Evolutionary conservation across 2,888 invertebrate genomes (phyloP).

Genomic region (Phytoseiulus persimilis): DNA sequence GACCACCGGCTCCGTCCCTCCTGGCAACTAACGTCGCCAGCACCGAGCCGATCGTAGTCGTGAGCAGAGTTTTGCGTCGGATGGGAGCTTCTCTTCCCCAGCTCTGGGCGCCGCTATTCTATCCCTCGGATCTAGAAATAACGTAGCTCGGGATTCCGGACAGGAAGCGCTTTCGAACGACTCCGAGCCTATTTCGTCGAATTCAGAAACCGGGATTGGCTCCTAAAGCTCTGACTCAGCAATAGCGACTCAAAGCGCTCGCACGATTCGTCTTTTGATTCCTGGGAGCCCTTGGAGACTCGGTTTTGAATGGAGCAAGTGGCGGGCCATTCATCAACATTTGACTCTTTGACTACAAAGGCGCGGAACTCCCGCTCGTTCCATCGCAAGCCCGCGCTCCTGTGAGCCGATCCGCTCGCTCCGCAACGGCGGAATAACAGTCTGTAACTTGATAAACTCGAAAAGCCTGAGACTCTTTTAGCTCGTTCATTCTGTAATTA

Average conservation of each 20-base stretch:
- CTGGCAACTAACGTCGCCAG: background rate
- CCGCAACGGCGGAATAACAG: background rate
- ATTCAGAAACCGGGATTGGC: background rate
- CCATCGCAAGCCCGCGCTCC: background rate
- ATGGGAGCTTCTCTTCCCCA: too few relatives aligned
- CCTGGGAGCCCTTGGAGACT: background rate
- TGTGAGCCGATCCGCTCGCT: background rate
- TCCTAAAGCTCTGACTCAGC: background rate
- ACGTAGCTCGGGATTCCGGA: too few relatives aligned
- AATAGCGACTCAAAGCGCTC: background rate
- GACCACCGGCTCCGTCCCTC: background rate
- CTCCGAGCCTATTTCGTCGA: background rate
- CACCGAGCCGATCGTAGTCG: too few relatives aligned
- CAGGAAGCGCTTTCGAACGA: too few relatives aligned
- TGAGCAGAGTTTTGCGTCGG: too few relatives aligned
- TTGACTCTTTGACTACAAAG: slow-evolving; percentile 5
- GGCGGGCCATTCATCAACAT: slow-evolving; percentile 5
- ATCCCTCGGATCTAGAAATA: background rate
- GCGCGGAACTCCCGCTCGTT: background rate
- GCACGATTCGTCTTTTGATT: background rate
- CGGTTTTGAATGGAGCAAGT: background rate
- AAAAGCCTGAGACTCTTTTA: background rate
- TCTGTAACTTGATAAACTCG: background rate
- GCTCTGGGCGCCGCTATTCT: too few relatives aligned
- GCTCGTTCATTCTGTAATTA: background rate